Evolutionary conservation across 92 coral and sea anemone species (phyloP).

Genomic region (Epizoanthus ramosus): DNA sequence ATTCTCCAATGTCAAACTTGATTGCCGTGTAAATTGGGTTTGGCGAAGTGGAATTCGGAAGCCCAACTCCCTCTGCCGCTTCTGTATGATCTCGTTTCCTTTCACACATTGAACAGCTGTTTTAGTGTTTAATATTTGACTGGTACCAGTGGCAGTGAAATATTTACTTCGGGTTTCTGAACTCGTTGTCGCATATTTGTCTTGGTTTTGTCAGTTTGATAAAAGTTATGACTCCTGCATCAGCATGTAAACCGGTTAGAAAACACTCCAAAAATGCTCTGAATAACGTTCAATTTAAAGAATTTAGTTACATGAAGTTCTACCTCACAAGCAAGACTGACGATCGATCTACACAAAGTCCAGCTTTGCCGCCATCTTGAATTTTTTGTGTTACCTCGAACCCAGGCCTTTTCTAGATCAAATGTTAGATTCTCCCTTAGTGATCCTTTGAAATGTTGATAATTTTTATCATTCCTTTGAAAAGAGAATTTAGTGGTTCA

Average conservation of each 20-base stretch:
- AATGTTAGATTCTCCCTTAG: neutral
- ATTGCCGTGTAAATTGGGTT: constrained; percentile 9
- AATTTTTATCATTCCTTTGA: neutral
- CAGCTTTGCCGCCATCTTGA: constrained; percentile 15
- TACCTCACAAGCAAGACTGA: neutral
- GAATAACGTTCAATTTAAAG: neutral
- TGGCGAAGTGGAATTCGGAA: constrained; percentile 43
- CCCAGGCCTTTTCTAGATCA: constrained; percentile 35
- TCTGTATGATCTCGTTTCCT: constrained; percentile 9
- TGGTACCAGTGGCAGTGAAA: neutral
- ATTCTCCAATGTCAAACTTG: constrained; percentile 40
- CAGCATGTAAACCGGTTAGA: too few relatives aligned
- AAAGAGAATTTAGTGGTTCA: constrained; percentile 30
- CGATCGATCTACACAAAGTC: neutral
- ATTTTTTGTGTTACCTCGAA: neutral
- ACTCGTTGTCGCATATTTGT: too few relatives aligned
- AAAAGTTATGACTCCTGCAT: too few relatives aligned
- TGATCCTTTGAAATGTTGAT: neutral
- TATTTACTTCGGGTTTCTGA: too few relatives aligned
- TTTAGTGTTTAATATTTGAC: neutral
- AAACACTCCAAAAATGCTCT: neutral
- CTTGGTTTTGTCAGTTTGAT: neutral
- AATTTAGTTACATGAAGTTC: neutral
- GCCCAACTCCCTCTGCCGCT: constrained; percentile 22
- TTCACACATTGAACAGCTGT: constrained; percentile 28